Conservation (phyloP, 2,888 invertebrate species). For the Cephus pygmeus region DNA sequence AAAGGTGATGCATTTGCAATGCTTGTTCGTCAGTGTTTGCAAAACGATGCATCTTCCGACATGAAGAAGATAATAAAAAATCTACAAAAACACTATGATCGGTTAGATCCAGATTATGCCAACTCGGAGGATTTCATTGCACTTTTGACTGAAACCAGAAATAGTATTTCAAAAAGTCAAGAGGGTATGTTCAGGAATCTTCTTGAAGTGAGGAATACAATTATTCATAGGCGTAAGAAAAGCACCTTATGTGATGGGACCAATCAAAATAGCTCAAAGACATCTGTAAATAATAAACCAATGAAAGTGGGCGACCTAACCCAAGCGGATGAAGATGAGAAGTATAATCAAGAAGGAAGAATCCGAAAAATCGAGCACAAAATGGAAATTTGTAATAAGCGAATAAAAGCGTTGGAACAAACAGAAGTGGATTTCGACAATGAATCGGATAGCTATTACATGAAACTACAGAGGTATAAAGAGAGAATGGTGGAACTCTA, state of each 20-base stretch:
- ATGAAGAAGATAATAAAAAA: conserved; percentile 49
- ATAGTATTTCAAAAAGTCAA: conserved; percentile 28
- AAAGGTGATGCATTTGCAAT: conserved; percentile 46
- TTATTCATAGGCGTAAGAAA: conserved; percentile 17
- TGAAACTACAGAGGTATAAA: conserved; percentile 74
- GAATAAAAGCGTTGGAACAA: conserved; percentile 76
- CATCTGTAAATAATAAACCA: no score
- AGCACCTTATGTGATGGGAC: no score
- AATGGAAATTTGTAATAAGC: conserved; percentile 73
- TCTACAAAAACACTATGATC: conserved; percentile 47
- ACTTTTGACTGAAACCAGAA: conserved; percentile 39
- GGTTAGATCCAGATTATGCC: conserved; percentile 38
- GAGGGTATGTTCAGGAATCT: conserved; percentile 40
- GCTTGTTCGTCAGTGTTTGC: conserved; percentile 49
- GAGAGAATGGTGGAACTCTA: conserved; percentile 47
- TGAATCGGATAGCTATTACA: conserved; percentile 78
- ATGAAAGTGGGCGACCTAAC: no score
- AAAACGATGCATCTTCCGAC: conserved; percentile 37
- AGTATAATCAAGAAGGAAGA: no score
- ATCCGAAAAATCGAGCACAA: no score
- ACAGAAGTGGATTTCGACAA: conserved; percentile 80
- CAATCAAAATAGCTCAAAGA: no score
- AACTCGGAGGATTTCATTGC: conserved; percentile 38
- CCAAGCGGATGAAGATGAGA: no score
- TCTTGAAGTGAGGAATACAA: conserved; percentile 41